These are phyloP conservation scores for Sinosuthora webbiana DNA, from an alignment of 2,113 vertebrate species.

Conservation along the genomic window DNA sequence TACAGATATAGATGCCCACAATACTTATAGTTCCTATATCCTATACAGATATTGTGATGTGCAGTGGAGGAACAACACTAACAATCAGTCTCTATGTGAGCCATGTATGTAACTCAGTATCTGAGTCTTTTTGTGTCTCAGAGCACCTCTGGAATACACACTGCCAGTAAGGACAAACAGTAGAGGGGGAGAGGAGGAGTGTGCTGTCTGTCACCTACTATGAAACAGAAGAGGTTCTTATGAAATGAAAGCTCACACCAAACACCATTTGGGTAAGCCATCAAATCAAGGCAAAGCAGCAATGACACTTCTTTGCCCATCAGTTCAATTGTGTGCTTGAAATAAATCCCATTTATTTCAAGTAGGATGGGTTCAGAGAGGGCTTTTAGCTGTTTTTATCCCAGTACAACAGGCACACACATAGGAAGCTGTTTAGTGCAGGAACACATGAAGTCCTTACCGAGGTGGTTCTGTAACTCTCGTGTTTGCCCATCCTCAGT, in stretches of 20 bases:
- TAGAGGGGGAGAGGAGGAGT: background rate
- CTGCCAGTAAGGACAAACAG: background rate
- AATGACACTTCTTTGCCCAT: background rate
- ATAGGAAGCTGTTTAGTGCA: background rate
- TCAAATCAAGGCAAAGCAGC: background rate
- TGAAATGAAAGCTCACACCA: background rate
- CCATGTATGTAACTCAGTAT: too few species aligned
- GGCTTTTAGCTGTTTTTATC: background rate
- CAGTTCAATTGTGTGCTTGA: fast-evolving
- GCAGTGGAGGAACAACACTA: background rate
- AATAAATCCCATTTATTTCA: background rate
- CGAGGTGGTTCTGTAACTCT: constrained; percentile 94
- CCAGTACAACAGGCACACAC: background rate
- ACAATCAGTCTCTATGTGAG: background rate
- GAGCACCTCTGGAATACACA: background rate
- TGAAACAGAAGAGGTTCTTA: background rate
- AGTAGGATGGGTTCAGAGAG: background rate
- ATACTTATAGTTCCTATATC: background rate
- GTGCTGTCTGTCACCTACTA: background rate
- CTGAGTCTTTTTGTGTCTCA: fast-evolving
- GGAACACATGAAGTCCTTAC: constrained; percentile 24
- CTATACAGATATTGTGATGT: background rate
- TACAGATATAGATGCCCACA: background rate
- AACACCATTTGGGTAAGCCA: background rate
- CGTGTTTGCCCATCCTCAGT: constrained; percentile 91